Evolutionary conservation across 2,797 vertebrate species (phyloP).

Genomic region (Aphelocoma californica): DNA sequence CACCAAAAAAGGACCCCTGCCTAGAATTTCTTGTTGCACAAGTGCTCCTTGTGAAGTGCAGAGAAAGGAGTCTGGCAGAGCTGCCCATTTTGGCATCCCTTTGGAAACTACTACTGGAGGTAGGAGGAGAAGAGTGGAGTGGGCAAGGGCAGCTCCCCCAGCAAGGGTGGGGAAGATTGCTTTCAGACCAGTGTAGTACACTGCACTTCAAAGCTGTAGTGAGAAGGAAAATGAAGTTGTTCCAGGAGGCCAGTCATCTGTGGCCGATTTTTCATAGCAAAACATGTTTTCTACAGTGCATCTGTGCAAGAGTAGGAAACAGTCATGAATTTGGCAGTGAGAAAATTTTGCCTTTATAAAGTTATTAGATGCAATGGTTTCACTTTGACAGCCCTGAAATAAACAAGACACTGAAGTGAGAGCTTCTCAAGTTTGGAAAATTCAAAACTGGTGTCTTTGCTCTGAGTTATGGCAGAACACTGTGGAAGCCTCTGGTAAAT

Average conservation of each 20-base stretch:
- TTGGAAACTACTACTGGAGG: not conserved
- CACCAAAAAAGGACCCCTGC: not conserved
- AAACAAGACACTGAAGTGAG: not conserved
- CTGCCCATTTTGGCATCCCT: not conserved
- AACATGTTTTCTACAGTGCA: not conserved
- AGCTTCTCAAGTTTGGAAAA: not conserved
- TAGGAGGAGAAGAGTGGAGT: not conserved
- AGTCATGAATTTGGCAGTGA: not conserved
- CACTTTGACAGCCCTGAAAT: not conserved
- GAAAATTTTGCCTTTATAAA: not conserved
- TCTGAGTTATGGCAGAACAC: not conserved
- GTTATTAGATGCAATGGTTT: not conserved
- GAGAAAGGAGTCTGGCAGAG: not conserved
- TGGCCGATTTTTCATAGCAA: not conserved
- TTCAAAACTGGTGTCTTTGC: not conserved
- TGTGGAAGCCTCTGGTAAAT: not conserved
- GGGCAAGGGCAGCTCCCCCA: accelerated
- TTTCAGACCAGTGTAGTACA: not conserved
- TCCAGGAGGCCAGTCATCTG: not conserved
- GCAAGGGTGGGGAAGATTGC: not conserved
- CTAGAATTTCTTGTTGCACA: not conserved
- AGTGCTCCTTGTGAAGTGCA: not conserved
- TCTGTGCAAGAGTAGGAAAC: not conserved
- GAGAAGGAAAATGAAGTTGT: not conserved
- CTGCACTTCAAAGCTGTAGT: not conserved